Percentiles rank a stretch among this genome's conserved stretches.
Evolutionary conservation across 2,888 invertebrate genomes (phyloP).

Genomic region (Plutella xylostella): DNA sequence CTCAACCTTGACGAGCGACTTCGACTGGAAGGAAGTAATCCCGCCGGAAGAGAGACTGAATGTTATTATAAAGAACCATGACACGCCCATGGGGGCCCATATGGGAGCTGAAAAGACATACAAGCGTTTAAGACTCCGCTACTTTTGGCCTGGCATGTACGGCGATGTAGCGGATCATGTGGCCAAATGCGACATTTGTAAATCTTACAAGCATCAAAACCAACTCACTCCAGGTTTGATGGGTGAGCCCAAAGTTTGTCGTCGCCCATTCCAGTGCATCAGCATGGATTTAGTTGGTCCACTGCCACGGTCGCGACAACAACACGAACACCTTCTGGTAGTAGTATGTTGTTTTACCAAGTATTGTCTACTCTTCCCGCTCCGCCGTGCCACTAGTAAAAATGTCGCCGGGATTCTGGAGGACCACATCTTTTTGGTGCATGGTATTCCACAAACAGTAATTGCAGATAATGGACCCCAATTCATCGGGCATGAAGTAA

Average conservation of each 20-base stretch:
- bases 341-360: conserved; percentile 19
- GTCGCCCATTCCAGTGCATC: conserved; percentile 16
- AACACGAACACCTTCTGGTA: conserved; percentile 14
- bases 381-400: conserved; percentile 9
- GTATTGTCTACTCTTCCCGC: conserved; percentile 14
- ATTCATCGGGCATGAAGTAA: conserved; percentile 2
- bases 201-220: conserved; percentile 14
- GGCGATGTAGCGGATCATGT: conserved; percentile 17
- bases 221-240: conserved; percentile 16
- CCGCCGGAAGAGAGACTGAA: neutral
- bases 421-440: conserved; percentile 12
- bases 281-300: conserved; percentile 6
- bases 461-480: conserved; percentile 10
- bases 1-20: neutral
- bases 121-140: conserved; percentile 15
- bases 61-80: neutral
- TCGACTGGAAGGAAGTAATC: neutral
- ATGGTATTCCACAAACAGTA: conserved; percentile 9
- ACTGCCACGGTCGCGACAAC: conserved; percentile 8
- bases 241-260: conserved; percentile 19
- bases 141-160: conserved; percentile 18
- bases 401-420: conserved; percentile 15
- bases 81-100: conserved; percentile 5
- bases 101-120: conserved; percentile 18
- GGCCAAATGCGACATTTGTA: conserved; percentile 12